Percentiles rank a stretch among this genome's conserved stretches.
These are phyloP conservation scores for Sapajus apella DNA, from an alignment of 2,113 vertebrate species.

Conservation along the genomic window DNA sequence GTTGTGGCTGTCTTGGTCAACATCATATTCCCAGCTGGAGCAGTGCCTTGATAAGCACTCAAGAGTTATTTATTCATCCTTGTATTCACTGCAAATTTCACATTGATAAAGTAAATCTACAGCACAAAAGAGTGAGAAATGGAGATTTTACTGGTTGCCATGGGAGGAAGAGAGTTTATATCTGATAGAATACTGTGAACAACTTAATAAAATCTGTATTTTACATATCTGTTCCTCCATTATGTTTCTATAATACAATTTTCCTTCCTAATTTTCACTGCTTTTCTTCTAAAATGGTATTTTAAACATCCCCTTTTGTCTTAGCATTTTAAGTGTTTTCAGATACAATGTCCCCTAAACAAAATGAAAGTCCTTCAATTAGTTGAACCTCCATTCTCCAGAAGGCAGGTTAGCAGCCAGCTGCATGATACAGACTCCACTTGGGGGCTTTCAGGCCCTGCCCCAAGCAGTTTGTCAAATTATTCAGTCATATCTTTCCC, in stretches of 20 bases:
- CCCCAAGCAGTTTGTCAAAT: neutral
- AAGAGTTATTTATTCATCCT: neutral
- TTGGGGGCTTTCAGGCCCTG: neutral
- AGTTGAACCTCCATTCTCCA: neutral
- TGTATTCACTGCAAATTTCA: neutral
- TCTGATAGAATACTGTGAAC: neutral
- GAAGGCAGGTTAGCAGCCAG: neutral
- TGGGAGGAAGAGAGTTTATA: neutral
- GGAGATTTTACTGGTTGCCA: neutral
- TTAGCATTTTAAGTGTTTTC: neutral
- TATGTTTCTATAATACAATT: neutral
- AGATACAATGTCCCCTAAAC: neutral
- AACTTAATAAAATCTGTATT: neutral
- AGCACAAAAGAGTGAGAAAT: neutral
- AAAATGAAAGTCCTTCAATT: neutral
- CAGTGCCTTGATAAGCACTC: neutral
- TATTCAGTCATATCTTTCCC: neutral
- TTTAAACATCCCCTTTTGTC: neutral
- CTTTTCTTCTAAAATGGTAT: neutral
- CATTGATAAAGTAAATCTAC: neutral
- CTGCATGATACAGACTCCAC: neutral
- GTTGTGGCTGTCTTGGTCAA: neutral
- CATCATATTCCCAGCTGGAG: neutral
- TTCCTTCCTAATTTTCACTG: neutral
- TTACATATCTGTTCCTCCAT: neutral